Base-by-base conservation (phyloP, 23 tunicate genomes). In the Halocynthia aurantium region DNA sequence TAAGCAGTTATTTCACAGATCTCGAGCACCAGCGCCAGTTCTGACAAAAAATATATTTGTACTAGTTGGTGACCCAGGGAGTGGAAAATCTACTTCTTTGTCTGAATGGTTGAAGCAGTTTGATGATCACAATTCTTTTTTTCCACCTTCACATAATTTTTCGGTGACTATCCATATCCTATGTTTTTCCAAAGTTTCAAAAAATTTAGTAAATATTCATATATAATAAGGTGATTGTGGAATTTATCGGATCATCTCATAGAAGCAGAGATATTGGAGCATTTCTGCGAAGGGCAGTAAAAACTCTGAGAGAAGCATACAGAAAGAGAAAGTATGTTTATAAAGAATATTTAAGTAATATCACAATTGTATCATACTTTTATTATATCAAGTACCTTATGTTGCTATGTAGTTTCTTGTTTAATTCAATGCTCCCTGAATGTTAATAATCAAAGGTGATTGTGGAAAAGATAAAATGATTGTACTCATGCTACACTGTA, bases 1-100 rank as follows among this genome's bases (percentile, higher is more conserved):
- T 65, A 20, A 10, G 10, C 31, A 11, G 10, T 65, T 65, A 20
- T 65, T 15, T 6, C 22, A 49, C 10, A 40, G 70, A 10, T 65
- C 22, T 65, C 70, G 6, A 20, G 70, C 22, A 65, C 22, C 15
- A 65, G 70, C 22, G 6, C n/a, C 15, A 65, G 31, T 20, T 65
- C 9, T 65, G 70, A 54, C 10, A 10, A 77, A 78, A 18, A 62
- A 72, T 53, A 87, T 87, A 5, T 71, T 82, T 21, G 86, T 71
- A 6, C 15, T 87, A 15, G 83, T 82, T 55, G 93, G 93, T 61
- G 93, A 77, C 7, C 83, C 83, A 7, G 93, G 93, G 5, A 82
- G 80, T 40, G 93, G 93, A 52, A 87, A 87, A 61, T 52, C 93
- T 7, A 22, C 77, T 61, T 76, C 82, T 10, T 22, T 87, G 22